Evolutionary conservation across 2,113 vertebrate genomes (phyloP), one percentile per base, ranked within the genome.

Genomic region (Notechis scutatus): DNA sequence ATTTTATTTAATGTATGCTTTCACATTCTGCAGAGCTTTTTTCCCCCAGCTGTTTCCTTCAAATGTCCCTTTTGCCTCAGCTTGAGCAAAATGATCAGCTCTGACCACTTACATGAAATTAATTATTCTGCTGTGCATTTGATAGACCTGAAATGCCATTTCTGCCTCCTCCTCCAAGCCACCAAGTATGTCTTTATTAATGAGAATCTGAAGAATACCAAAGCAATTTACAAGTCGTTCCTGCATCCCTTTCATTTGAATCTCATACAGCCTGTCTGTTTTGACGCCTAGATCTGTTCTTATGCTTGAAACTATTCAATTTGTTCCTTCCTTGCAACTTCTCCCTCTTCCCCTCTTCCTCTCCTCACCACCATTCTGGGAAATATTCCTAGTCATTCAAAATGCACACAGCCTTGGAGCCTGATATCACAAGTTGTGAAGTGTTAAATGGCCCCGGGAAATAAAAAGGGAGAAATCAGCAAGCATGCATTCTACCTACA

Each of bases 1-100:
- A 94, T 61, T 93, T 85, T 93, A 90, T 93, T 7, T n/a, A 89
- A 88, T 74, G 39, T 81, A 50, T 85, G 1, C 5, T 96, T 34
- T 57, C 85, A 20, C 42, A 87, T 42, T 85, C n/a, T 64, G 69
- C 34, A 88, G 81, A 91, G 26, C 34, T 88, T 91, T 81, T 90
- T 92, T 56, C 1, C 2, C 1, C 0, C 89, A 92, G 64, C 59
- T 81, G n/a, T 86, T 91, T 47, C n/a, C 88, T 89, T 95, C 88
- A 42, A 89, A 94, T 9, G 55, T 39, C 88, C 0, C 6, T 14
- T 1, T 29, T 74, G 3, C 1, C 0, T 55, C 52, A 92, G 34
- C 85, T 74, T 50, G 39, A 39, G 42, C 91, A 57, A 23, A 55
- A 92, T 0, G 92, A 20, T 56, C 3, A 1, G 87, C 88, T 94